Base-by-base conservation (phyloP, 2,113 vertebrate genomes). In the Lanius ludovicianus region DNA sequence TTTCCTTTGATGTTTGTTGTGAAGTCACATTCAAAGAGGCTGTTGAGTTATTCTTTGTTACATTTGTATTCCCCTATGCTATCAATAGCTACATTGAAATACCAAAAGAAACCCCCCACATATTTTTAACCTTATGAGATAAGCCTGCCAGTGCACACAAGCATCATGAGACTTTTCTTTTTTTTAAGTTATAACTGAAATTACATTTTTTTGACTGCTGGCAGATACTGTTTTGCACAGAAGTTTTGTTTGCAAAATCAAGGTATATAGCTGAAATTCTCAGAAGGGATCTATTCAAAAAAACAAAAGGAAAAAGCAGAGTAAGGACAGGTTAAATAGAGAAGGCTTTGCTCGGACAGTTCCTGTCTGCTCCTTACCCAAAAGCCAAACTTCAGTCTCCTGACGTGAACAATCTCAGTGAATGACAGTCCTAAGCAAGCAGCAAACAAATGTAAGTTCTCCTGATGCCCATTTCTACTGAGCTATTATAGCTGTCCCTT, bases 21-120 rank as follows among this genome's bases (percentile, higher is more conserved):
- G 68, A 91, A 90, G 55, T 28, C 49, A 74, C 47, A 84, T 81
- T 64, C 75, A 78, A 96, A 95, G 63, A 81, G 27, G 30, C 47
- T 80, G 17, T 67, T 88, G 39, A 88, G 78, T 52, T 69, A 62
- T 35, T 90, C 60, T 84, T 85, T 87, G 60, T 69, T 91, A 83
- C 71, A 60, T 95, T 57, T 92, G 42, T 77, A 83, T 88, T 83
- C n/a, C 35, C 6, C 16, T 87, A 56, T 82, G 41, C 57, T 84
- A 78, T 46, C 65, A 75, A 88, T 6, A 63, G 25, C 13, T 55
- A 73, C 41, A 39, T 53, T 37, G 33, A 37, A 75, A 91, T 70
- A 13, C 1, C 8, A 39, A 62, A 81, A 64, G 13, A 59, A 82
- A 13, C 0, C 2, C 6, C 16, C 8, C 30, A 7, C 13, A 3